These are phyloP conservation scores for Drosophila sechellia DNA, from an alignment of 1,140 invertebrate genomes.

Conservation along the genomic window DNA sequence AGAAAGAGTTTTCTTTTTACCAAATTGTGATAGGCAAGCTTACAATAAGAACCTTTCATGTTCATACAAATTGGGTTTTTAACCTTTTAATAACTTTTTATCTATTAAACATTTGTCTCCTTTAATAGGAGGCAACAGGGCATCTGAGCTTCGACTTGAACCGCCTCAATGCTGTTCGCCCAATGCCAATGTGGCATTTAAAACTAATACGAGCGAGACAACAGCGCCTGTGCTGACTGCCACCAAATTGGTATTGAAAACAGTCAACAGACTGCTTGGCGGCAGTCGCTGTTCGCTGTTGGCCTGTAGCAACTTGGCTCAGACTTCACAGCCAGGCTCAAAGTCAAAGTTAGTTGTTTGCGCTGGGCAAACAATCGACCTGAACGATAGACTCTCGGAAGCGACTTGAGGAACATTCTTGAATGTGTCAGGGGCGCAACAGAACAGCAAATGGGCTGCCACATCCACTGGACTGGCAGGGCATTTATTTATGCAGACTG, in stretches of 20 bases:
- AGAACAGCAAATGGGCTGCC: conserved; percentile 36
- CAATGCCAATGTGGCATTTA: conserved; percentile 80
- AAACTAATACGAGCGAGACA: conserved; percentile 75
- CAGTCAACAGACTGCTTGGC: conserved; percentile 78
- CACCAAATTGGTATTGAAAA: conserved; percentile 79
- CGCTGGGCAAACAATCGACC: conserved; percentile 59
- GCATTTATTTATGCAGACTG: conserved; percentile 44
- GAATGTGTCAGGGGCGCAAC: conserved; percentile 52
- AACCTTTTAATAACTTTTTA: neutral
- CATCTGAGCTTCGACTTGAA: conserved; percentile 34
- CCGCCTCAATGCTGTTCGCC: conserved; percentile 60
- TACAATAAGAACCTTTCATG: too few species aligned
- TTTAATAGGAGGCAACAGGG: conserved; percentile 4
- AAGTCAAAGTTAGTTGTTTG: conserved; percentile 56
- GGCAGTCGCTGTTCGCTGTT: conserved; percentile 34
- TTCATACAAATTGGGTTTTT: too few species aligned
- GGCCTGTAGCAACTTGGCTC: conserved; percentile 3
- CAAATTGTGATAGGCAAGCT: neutral
- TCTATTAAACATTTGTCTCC: neutral
- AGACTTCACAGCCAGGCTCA: conserved; percentile 24
- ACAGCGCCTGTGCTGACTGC: conserved; percentile 47
- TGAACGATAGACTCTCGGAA: conserved; percentile 37
- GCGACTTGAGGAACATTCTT: conserved; percentile 53
- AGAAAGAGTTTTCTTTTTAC: too few species aligned
- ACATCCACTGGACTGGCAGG: conserved; percentile 29